Evolutionary conservation across 1,140 invertebrate species (phyloP).

Genomic region (Gonioctena quinquepunctata): DNA sequence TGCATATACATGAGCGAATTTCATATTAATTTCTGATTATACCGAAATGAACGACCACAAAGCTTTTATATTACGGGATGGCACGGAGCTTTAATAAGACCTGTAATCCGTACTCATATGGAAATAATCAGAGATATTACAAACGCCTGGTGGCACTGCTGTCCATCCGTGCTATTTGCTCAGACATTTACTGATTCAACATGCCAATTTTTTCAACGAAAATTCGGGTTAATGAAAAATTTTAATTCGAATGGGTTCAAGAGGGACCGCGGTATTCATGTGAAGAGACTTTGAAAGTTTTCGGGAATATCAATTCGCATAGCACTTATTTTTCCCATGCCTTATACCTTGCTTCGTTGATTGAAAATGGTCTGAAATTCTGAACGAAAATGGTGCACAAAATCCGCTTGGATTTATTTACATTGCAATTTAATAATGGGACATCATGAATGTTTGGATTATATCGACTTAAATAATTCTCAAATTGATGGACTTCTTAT

Average conservation of each 20-base stretch:
- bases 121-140: conserved; percentile 52
- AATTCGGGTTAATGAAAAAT: conserved; percentile 28
- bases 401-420: too few relatives aligned
- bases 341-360: too few relatives aligned
- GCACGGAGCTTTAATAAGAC: conserved; percentile 53
- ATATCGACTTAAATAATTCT: too few relatives aligned
- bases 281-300: background rate
- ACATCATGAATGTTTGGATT: too few relatives aligned
- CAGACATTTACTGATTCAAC: conserved; percentile 31
- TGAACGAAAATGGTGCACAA: too few relatives aligned
- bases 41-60: conserved; percentile 54
- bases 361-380: too few relatives aligned
- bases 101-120: conserved; percentile 54
- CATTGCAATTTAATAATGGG: too few relatives aligned
- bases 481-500: too few relatives aligned
- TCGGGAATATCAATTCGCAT: too few relatives aligned
- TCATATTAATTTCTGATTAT: conserved; percentile 58
- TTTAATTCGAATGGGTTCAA: conserved; percentile 22
- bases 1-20: conserved; percentile 56
- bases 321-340: too few relatives aligned
- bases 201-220: conserved; percentile 38
- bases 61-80: conserved; percentile 55
- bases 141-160: conserved; percentile 36
- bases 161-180: conserved; percentile 27
- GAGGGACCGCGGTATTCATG: background rate